These are phyloP conservation scores for Brachypterus glaber DNA, from an alignment of 2,888 invertebrate species.

Conservation along the genomic window DNA sequence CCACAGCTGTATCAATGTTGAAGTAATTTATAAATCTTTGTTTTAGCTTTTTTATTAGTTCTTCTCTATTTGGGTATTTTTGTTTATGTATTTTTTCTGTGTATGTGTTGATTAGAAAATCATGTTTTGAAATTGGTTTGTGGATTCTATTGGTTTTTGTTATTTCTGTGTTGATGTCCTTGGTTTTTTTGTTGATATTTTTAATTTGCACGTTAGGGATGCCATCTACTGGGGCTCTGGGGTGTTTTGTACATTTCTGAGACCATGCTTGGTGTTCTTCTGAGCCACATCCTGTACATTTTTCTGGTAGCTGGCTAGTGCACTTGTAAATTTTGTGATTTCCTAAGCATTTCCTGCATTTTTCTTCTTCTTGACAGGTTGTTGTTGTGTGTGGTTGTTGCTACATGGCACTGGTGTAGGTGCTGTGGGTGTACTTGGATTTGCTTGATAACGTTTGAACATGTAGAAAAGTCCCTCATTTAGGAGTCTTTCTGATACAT, in stretches of 20 bases:
- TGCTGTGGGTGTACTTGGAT: neutral
- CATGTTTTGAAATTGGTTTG: conserved; percentile 3
- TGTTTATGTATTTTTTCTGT: neutral
- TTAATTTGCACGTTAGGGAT: neutral
- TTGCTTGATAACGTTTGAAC: neutral
- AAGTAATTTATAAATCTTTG: neutral
- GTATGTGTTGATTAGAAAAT: neutral
- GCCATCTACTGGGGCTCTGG: neutral
- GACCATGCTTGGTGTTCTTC: too few relatives aligned
- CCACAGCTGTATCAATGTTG: neutral
- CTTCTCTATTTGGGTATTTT: neutral
- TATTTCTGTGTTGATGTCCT: neutral
- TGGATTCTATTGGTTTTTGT: neutral
- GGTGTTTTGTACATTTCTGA: neutral
- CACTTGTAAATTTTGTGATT: neutral
- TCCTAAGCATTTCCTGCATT: neutral
- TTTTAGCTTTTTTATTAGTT: neutral
- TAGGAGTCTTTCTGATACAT: neutral
- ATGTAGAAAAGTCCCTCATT: neutral
- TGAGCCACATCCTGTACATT: neutral
- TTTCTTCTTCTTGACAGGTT: neutral
- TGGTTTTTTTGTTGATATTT: neutral
- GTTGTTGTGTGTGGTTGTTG: neutral
- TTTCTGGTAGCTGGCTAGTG: neutral
- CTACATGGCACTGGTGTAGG: neutral